A percentile compares a stretch with the other conserved stretches of the same genome.
These are phyloP conservation scores for Zoanthus gigantus DNA, from an alignment of 92 coral and sea anemone species.

Conservation along the genomic window DNA sequence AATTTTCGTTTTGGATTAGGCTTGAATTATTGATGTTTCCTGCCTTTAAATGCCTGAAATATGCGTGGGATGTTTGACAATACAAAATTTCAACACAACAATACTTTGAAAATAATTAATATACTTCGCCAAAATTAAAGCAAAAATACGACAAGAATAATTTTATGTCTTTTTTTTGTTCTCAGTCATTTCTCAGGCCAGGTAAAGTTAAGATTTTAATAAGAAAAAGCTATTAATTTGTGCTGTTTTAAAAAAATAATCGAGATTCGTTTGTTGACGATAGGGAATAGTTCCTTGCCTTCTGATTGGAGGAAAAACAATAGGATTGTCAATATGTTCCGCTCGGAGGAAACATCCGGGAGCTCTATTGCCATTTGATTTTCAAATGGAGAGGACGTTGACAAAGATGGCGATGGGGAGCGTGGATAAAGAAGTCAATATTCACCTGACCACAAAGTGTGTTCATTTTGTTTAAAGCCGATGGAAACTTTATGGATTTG, in stretches of 20 bases:
- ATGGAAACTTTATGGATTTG: conserved; percentile 88
- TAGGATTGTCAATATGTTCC: conserved; percentile 8
- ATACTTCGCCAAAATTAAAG: background rate
- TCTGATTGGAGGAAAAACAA: conserved; percentile 40
- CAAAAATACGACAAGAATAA: background rate
- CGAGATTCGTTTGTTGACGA: background rate
- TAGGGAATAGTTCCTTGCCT: background rate
- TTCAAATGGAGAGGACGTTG: conserved; percentile 8
- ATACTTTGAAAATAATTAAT: background rate
- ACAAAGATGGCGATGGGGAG: conserved; percentile 35
- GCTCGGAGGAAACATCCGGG: conserved; percentile 46
- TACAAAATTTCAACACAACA: conserved; percentile 1
- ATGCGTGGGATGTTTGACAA: conserved; percentile 36
- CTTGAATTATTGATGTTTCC: conserved; percentile 37
- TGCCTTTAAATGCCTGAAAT: conserved; percentile 21
- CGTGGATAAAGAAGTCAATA: conserved; percentile 17
- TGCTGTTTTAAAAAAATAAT: background rate
- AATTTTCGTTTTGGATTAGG: background rate
- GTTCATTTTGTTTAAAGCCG: conserved; percentile 61
- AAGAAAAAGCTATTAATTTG: background rate
- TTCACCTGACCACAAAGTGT: conserved; percentile 33
- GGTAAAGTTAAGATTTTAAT: background rate
- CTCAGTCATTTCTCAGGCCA: background rate
- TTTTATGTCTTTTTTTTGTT: background rate
- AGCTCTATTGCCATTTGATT: background rate